Evolutionary conservation across 1,140 invertebrate genomes (phyloP).

Genomic region (Copidosoma floridanum): DNA sequence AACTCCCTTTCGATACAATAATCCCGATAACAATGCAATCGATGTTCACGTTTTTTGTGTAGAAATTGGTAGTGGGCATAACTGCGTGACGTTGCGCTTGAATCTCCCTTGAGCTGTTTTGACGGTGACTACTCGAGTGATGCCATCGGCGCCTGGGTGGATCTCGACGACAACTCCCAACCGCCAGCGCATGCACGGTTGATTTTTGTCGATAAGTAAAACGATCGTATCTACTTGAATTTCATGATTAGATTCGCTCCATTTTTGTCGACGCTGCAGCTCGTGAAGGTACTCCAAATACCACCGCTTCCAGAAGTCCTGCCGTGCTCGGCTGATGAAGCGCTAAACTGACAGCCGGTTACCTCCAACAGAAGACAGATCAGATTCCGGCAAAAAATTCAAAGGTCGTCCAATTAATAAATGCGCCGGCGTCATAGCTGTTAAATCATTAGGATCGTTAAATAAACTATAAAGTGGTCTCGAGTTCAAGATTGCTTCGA

Average conservation of each 20-base stretch:
- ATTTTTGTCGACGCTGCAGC: slow-evolving; percentile 29
- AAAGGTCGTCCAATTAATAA: no score
- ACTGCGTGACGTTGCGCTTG: no score
- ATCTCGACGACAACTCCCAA: no score
- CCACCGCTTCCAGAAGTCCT: slow-evolving; percentile 39
- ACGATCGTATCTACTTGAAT: slow-evolving; percentile 32
- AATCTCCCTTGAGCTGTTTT: not conserved
- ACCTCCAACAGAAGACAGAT: no score
- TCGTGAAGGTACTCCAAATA: slow-evolving; percentile 30
- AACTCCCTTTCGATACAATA: no score
- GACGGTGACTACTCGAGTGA: no score
- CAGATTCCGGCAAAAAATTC: no score
- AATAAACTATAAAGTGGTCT: slow-evolving; percentile 31
- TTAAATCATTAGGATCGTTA: slow-evolving; percentile 18
- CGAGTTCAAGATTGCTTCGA: slow-evolving; percentile 35
- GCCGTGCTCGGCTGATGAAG: not conserved
- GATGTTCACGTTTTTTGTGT: no score
- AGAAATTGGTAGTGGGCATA: no score
- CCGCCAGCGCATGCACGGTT: no score
- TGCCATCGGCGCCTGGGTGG: no score
- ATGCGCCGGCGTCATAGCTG: slow-evolving; percentile 29
- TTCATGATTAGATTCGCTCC: slow-evolving; percentile 7
- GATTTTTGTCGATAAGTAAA: slow-evolving; percentile 19
- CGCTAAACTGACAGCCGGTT: slow-evolving; percentile 7
- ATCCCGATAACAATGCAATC: no score